Evolutionary conservation across 2,113 vertebrate species (phyloP).

Genomic region (Phodopus roborovskii): DNA sequence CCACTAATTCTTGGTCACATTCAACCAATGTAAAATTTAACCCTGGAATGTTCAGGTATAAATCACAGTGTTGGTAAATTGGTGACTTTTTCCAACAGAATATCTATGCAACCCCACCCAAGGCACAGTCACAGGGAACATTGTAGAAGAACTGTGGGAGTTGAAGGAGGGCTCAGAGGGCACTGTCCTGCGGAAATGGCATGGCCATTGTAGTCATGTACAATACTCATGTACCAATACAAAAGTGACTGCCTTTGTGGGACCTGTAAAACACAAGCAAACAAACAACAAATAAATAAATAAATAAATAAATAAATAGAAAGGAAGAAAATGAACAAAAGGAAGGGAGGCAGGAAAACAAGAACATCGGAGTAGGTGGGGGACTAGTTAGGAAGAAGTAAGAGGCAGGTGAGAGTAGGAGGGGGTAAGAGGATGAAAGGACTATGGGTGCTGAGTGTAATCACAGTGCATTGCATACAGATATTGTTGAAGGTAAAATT

Average conservation of each 20-base stretch:
- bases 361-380: not conserved
- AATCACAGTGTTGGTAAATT: not conserved
- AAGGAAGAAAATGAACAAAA: not conserved
- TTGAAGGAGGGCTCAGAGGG: no score
- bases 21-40: not conserved
- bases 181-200: not conserved
- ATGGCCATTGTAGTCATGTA: not conserved
- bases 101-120: not conserved
- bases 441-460: not conserved
- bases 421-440: not conserved
- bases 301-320: no score
- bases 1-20: rapidly evolving
- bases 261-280: not conserved
- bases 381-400: not conserved
- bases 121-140: not conserved
- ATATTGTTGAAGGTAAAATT: not conserved
- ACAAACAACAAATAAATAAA: no score
- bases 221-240: no score
- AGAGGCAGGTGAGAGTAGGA: not conserved
- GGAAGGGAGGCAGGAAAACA: not conserved
- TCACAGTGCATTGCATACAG: not conserved
- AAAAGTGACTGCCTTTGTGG: not conserved
- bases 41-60: not conserved
- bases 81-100: not conserved
- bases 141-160: not conserved